These are phyloP conservation scores for Varanus komodoensis DNA, from an alignment of 2,113 vertebrate species.

Conservation along the genomic window DNA sequence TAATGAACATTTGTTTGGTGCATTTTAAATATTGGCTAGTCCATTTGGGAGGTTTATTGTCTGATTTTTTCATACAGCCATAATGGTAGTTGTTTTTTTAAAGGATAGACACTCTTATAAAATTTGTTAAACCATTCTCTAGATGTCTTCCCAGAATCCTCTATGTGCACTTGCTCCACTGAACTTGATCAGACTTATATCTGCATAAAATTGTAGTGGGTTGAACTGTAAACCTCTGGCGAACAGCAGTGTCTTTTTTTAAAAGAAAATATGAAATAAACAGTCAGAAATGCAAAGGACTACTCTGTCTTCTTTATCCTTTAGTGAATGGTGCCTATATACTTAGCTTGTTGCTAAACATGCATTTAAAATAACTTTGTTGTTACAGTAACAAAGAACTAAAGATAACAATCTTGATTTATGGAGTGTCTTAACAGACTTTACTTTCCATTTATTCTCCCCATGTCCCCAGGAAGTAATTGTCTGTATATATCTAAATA, in stretches of 20 bases:
- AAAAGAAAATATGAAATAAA: background rate
- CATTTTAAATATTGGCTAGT: background rate
- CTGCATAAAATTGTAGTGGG: too few species aligned
- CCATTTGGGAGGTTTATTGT: accelerated
- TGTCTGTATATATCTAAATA: constrained; percentile 7
- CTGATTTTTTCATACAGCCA: background rate
- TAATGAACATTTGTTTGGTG: background rate
- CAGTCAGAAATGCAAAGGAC: accelerated
- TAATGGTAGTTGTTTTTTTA: background rate
- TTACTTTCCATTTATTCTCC: constrained; percentile 56
- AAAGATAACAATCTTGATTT: constrained; percentile 47
- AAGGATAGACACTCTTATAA: background rate
- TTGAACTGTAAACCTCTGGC: background rate
- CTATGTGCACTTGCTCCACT: too few species aligned
- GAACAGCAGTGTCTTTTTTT: background rate
- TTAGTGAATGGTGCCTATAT: background rate
- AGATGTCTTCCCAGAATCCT: too few species aligned
- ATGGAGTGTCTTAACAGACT: constrained; percentile 37
- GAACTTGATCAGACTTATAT: too few species aligned
- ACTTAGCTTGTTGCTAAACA: constrained; percentile 13
- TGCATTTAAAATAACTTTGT: constrained; percentile 7
- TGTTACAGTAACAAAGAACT: background rate
- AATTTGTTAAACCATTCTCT: background rate
- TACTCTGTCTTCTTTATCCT: background rate
- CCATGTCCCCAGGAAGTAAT: constrained; percentile 33